Percentiles rank a stretch among this genome's conserved stretches.
phyloP scores from a whole-genome alignment of 2,113 vertebrate species.

The Erythrolamprus reginae region DNA sequence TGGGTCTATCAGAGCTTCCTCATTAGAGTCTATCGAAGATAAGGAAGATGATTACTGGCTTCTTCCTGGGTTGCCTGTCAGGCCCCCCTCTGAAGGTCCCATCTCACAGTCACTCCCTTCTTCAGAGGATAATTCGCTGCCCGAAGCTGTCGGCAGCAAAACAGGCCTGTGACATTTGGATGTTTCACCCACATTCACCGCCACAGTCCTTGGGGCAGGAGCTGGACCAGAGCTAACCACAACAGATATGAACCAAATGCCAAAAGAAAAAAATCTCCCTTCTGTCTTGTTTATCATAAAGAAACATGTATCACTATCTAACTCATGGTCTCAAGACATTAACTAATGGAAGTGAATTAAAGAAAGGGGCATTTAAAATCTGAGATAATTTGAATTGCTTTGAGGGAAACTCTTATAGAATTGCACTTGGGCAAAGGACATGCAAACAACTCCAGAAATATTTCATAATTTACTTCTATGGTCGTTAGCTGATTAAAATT shows the following conservation, averaged over 20 bases:
- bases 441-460: background rate
- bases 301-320: accelerated
- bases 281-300: background rate
- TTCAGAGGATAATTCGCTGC: too few relatives aligned
- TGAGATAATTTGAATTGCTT: background rate
- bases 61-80: too few relatives aligned
- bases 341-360: constrained; percentile 17
- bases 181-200: too few relatives aligned
- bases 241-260: accelerated
- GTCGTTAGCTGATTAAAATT: constrained; percentile 14
- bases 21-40: too few relatives aligned
- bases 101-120: too few relatives aligned
- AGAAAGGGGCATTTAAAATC: accelerated
- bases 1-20: too few relatives aligned
- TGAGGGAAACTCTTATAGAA: background rate
- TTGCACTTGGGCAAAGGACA: background rate
- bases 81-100: too few relatives aligned
- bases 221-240: too few relatives aligned
- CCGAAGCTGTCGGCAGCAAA: too few relatives aligned
- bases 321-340: background rate
- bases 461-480: constrained; percentile 6
- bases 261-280: accelerated
- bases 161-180: too few relatives aligned
- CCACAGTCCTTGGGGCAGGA: too few relatives aligned
- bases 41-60: too few relatives aligned